A percentile compares a stretch with the other conserved stretches of the same genome.
Evolutionary conservation across 2,888 invertebrate species (phyloP).

Genomic region (Camponotus fellah): DNA sequence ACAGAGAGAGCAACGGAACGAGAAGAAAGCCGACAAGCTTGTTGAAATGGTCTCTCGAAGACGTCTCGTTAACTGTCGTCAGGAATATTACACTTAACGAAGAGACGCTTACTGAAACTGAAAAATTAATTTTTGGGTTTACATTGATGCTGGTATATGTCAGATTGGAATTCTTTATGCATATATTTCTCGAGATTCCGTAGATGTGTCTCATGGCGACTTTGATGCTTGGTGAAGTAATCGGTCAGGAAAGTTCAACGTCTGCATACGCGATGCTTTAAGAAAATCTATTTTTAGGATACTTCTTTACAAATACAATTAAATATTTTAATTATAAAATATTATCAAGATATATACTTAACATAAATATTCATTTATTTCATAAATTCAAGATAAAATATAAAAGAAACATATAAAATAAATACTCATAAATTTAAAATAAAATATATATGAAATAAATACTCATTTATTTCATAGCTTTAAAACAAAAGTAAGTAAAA

Average conservation of each 20-base stretch:
- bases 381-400: background rate
- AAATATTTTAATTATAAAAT: background rate
- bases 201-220: constrained; percentile 32
- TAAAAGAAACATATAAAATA: too few species aligned
- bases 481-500: background rate
- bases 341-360: background rate
- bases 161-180: background rate
- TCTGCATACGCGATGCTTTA: constrained; percentile 43
- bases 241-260: constrained; percentile 65
- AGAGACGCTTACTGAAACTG: background rate
- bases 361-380: background rate
- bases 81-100: background rate
- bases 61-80: constrained; percentile 28
- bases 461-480: background rate
- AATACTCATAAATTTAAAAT: background rate
- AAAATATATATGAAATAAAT: background rate
- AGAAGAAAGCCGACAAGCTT: constrained; percentile 2
- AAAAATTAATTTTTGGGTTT: background rate
- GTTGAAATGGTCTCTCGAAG: constrained; percentile 13
- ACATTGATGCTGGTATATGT: too few species aligned
- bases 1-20: constrained; percentile 2
- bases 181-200: too few species aligned
- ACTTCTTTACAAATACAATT: background rate
- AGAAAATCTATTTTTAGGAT: background rate
- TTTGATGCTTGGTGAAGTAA: constrained; percentile 52